phyloP scores from a whole-genome alignment of 2,797 vertebrate species.

The Perodicticus potto region DNA sequence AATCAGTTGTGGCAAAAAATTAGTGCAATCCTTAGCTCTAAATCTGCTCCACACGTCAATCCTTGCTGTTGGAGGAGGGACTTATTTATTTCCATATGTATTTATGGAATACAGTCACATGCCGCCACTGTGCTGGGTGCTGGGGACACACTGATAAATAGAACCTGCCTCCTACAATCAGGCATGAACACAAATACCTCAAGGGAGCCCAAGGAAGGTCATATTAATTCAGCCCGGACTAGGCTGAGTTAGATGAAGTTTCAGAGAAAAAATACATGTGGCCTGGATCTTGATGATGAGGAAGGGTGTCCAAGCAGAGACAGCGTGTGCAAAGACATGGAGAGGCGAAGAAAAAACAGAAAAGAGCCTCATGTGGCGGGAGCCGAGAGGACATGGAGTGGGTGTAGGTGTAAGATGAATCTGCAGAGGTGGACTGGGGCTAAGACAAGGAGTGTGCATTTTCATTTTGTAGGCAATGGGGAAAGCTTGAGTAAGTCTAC shows the following conservation, averaged over 20 bases:
- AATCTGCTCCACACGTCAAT: neutral
- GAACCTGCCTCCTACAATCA: neutral
- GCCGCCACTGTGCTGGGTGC: neutral
- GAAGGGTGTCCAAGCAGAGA: neutral
- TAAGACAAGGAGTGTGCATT: neutral
- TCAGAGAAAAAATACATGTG: neutral
- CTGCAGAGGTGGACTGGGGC: neutral
- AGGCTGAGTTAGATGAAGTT: neutral
- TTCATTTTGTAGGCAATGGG: neutral
- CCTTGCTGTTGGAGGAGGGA: neutral
- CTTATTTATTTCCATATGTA: conserved; percentile 43
- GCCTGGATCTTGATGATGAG: neutral
- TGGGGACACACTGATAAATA: neutral
- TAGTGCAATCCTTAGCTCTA: neutral
- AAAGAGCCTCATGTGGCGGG: neutral
- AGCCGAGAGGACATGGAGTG: neutral
- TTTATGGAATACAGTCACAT: conserved; percentile 18
- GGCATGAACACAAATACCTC: neutral
- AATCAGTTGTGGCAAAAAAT: neutral
- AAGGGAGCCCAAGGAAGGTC: neutral
- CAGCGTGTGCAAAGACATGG: neutral
- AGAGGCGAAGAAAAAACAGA: neutral
- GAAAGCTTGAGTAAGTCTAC: neutral
- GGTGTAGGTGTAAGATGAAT: neutral
- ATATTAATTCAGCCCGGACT: neutral